These are phyloP conservation scores for Omphaloscelis lunosa DNA, from an alignment of 2,888 invertebrate genomes.

Conservation along the genomic window DNA sequence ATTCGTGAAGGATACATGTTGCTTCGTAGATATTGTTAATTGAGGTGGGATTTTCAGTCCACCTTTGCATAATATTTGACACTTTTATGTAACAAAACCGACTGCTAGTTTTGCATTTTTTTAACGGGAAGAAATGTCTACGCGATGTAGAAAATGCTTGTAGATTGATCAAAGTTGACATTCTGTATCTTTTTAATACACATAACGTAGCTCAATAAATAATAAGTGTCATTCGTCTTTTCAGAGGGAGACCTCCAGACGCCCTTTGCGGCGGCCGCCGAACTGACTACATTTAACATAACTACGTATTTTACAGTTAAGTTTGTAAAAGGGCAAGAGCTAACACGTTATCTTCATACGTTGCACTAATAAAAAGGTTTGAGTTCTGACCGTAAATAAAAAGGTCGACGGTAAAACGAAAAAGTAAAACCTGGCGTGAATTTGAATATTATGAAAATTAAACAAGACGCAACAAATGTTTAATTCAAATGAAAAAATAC, in stretches of 20 bases:
- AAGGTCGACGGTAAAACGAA: neutral
- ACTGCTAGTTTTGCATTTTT: neutral
- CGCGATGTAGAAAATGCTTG: neutral
- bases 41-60: neutral
- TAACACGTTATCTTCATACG: constrained; percentile 18
- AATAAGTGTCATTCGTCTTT: constrained; percentile 82
- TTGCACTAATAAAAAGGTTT: constrained; percentile 1
- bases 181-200: constrained; percentile 31
- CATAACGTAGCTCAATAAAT: constrained; percentile 75
- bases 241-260: constrained; percentile 81
- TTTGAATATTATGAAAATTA: constrained; percentile 19
- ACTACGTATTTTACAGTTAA: constrained; percentile 25
- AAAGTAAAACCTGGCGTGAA: neutral
- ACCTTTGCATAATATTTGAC: neutral
- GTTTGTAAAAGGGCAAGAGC: constrained; percentile 18
- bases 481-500: constrained; percentile 34
- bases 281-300: constrained; percentile 53
- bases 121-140: neutral
- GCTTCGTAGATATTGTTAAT: neutral
- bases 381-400: neutral
- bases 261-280: constrained; percentile 72
- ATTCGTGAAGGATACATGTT: neutral
- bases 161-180: neutral
- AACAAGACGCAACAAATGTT: constrained; percentile 25
- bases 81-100: neutral